Evolutionary conservation across 2,797 vertebrate genomes (phyloP).

Genomic region (Eidolon dupreanum): DNA sequence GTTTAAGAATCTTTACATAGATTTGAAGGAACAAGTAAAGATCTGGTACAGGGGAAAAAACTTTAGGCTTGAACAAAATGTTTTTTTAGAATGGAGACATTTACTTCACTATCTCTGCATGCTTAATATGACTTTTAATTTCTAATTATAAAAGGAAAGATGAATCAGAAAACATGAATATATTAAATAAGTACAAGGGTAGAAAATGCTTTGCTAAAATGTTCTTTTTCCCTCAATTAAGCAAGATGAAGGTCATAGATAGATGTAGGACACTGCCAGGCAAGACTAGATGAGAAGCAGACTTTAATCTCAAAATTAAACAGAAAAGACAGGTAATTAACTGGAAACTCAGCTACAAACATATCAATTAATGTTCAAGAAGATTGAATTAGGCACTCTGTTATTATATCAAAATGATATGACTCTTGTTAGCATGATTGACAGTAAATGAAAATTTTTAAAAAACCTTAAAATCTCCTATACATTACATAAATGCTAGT

Average conservation of each 20-base stretch:
- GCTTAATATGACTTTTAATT: slow-evolving; percentile 51
- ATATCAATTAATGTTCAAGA: slow-evolving; percentile 37
- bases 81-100: background rate
- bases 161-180: slow-evolving; percentile 50
- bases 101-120: slow-evolving; percentile 18
- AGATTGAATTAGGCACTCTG: slow-evolving; percentile 34
- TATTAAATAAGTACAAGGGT: slow-evolving; percentile 47
- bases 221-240: background rate
- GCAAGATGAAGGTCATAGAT: slow-evolving; percentile 46
- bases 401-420: slow-evolving; percentile 60
- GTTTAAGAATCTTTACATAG: background rate
- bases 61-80: background rate
- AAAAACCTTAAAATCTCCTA: background rate
- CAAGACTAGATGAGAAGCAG: slow-evolving; percentile 29
- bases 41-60: background rate
- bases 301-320: slow-evolving; percentile 64
- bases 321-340: slow-evolving; percentile 54
- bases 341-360: slow-evolving; percentile 40
- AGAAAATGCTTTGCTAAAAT: slow-evolving; percentile 41
- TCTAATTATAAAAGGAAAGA: slow-evolving; percentile 62
- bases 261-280: background rate
- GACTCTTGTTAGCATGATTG: background rate
- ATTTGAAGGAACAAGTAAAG: background rate
- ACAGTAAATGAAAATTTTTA: background rate
- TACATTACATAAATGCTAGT: background rate